These are phyloP conservation scores for Siniperca knerii DNA, from an alignment of 2,113 vertebrate genomes.

Conservation along the genomic window DNA sequence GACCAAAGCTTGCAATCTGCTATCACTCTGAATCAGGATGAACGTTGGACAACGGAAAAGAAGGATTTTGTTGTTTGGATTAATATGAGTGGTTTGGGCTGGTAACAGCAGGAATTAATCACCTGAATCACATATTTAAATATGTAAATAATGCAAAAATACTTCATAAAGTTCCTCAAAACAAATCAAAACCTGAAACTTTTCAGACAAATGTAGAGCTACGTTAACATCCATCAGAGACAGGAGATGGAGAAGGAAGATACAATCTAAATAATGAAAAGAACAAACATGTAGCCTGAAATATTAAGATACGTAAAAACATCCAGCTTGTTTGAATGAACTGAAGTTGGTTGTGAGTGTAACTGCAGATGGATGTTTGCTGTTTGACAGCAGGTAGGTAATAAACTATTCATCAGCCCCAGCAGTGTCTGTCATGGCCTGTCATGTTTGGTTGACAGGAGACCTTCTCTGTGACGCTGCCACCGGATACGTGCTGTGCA, in stretches of 20 bases:
- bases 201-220: background rate
- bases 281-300: constrained; percentile 25
- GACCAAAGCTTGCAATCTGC: background rate
- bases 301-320: constrained; percentile 46
- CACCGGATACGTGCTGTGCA: background rate
- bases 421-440: constrained; percentile 21
- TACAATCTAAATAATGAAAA: constrained; percentile 21
- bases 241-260: background rate
- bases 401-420: constrained; percentile 63
- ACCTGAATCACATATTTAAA: background rate
- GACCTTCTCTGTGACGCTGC: background rate
- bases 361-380: constrained; percentile 56
- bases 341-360: background rate
- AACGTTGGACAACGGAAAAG: background rate
- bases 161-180: background rate
- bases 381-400: constrained; percentile 58
- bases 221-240: background rate
- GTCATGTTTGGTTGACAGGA: constrained; percentile 41
- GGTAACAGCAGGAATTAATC: background rate
- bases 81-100: background rate
- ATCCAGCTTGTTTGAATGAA: constrained; percentile 13
- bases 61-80: background rate
- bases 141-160: background rate
- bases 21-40: background rate
- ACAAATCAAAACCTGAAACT: background rate